These are phyloP conservation scores for Apocrypta bakeri DNA, from an alignment of 1,140 invertebrate species.

Conservation along the genomic window DNA sequence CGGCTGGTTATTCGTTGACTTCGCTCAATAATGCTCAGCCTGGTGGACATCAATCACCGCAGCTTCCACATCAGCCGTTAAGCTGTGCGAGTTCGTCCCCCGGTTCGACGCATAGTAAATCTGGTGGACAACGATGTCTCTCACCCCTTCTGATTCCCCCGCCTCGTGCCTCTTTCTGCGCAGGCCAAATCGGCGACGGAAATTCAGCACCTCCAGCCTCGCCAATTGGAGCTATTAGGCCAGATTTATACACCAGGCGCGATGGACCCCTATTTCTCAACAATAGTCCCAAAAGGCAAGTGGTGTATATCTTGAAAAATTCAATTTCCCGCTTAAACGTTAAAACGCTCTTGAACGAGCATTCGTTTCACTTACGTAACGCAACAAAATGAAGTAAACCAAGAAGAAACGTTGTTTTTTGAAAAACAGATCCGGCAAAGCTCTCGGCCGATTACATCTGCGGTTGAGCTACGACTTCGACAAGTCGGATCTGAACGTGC, in stretches of 20 bases:
- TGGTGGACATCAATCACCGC: constrained; percentile 72
- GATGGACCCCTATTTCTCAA: constrained; percentile 84
- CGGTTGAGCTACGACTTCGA: constrained; percentile 93
- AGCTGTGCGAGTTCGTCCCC: constrained; percentile 63
- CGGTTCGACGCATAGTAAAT: constrained; percentile 67
- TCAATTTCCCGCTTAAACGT: not conserved
- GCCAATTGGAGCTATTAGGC: constrained; percentile 88
- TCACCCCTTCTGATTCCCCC: constrained; percentile 84
- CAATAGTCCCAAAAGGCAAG: constrained; percentile 59
- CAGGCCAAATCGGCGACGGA: constrained; percentile 28
- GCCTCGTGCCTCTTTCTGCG: constrained; percentile 70
- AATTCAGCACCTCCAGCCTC: constrained; percentile 77
- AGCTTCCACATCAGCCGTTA: constrained; percentile 70
- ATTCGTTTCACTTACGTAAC: not conserved
- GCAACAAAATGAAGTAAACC: not conserved
- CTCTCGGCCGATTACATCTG: constrained; percentile 86
- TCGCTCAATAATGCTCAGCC: constrained; percentile 74
- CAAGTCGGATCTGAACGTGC: constrained; percentile 89
- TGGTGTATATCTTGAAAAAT: not conserved
- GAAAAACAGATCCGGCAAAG: constrained; percentile 72
- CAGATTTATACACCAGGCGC: constrained; percentile 86
- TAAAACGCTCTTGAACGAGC: not conserved
- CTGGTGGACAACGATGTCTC: constrained; percentile 74
- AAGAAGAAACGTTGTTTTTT: not conserved
- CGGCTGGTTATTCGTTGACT: constrained; percentile 70